Percentiles rank a stretch among this genome's conserved stretches.
Evolutionary conservation across 2,888 invertebrate species (phyloP).

Genomic region (Phyllotreta cruciferae): DNA sequence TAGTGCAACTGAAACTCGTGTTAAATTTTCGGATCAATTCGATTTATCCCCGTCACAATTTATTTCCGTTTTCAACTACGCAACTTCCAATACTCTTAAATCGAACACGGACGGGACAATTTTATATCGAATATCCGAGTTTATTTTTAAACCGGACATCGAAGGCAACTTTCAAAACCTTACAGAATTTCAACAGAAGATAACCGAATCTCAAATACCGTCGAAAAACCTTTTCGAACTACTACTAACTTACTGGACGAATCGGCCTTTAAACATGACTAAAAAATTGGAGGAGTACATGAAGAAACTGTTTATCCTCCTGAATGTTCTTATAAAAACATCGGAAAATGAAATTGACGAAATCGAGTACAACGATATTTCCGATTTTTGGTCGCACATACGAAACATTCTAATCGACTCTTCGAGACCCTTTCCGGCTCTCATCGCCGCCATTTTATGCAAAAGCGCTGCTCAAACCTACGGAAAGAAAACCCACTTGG

Average conservation of each 20-base stretch:
- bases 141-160: conserved; percentile 54
- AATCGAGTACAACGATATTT: conserved; percentile 73
- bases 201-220: conserved; percentile 60
- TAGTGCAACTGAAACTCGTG: conserved; percentile 59
- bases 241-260: conserved; percentile 75
- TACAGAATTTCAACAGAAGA: conserved; percentile 43
- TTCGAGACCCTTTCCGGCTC: conserved; percentile 76
- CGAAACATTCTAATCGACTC: conserved; percentile 77
- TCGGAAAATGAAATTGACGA: conserved; percentile 64
- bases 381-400: conserved; percentile 83
- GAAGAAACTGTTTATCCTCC: conserved; percentile 70
- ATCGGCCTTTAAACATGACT: conserved; percentile 64
- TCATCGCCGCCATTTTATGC: conserved; percentile 84
- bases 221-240: conserved; percentile 74
- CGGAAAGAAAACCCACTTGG: conserved; percentile 59
- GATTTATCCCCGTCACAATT: conserved; percentile 65
- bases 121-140: conserved; percentile 57
- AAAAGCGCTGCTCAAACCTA: conserved; percentile 72
- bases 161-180: conserved; percentile 44
- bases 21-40: conserved; percentile 63
- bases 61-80: conserved; percentile 63
- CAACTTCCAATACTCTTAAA: conserved; percentile 57
- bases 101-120: conserved; percentile 56
- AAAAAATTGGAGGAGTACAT: conserved; percentile 66
- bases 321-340: conserved; percentile 71